Percentiles rank a stretch among this genome's conserved stretches.
These are phyloP conservation scores for Caenorhabditis sp. DNA, from an alignment of 2,888 invertebrate species.

Conservation along the genomic window DNA sequence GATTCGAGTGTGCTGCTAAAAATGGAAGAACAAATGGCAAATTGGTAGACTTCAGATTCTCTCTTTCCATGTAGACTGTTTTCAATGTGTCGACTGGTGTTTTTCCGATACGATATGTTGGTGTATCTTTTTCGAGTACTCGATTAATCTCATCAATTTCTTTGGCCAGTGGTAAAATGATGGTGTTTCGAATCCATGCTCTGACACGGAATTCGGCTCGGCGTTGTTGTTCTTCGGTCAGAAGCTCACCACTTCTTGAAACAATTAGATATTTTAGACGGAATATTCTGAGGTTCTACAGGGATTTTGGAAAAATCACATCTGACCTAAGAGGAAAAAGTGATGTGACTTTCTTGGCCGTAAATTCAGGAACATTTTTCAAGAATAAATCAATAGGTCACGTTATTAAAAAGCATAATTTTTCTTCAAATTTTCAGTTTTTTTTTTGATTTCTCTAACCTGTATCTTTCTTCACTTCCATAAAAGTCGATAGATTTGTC, in stretches of 20 bases:
- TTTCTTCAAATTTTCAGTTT: not conserved
- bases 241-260: slow-evolving; percentile 24
- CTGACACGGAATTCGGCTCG: slow-evolving; percentile 32
- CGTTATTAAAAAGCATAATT: too few relatives aligned
- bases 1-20: slow-evolving; percentile 43
- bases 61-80: slow-evolving; percentile 36
- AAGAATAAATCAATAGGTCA: too few relatives aligned
- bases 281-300: not conserved
- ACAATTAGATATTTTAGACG: not conserved
- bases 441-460: not conserved
- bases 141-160: slow-evolving; percentile 47
- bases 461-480: slow-evolving; percentile 6
- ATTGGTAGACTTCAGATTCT: slow-evolving; percentile 34
- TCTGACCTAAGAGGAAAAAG: too few relatives aligned
- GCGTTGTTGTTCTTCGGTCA: slow-evolving; percentile 33
- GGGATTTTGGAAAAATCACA: not conserved
- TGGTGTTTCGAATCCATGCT: slow-evolving; percentile 50
- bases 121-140: slow-evolving; percentile 43
- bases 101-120: slow-evolving; percentile 46
- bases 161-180: slow-evolving; percentile 37
- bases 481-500: slow-evolving; percentile 14
- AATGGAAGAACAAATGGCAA: slow-evolving; percentile 52
- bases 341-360: too few relatives aligned
- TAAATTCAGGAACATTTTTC: too few relatives aligned
- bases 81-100: slow-evolving; percentile 45